Percentiles rank a stretch among this genome's conserved stretches.
phyloP scores from a whole-genome alignment of 2,888 invertebrate species.

The Aphodius granarius region DNA sequence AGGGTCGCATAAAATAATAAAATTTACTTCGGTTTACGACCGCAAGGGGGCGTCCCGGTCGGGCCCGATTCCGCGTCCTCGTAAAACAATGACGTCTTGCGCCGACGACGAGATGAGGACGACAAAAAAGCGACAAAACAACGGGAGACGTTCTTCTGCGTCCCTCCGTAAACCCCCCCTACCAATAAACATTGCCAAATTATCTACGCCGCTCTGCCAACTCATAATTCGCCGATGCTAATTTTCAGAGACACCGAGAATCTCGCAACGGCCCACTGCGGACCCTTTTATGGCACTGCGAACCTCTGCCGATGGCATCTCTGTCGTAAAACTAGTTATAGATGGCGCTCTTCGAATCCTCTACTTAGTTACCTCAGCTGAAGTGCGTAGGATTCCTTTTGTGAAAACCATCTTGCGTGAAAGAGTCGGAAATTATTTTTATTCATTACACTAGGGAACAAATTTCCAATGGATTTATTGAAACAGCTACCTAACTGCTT shows the following conservation, averaged over 20 bases:
- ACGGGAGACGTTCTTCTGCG: neutral
- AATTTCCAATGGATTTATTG: too few species aligned
- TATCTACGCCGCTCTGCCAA: neutral
- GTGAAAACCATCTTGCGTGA: too few species aligned
- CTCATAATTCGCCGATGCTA: slow-evolving; percentile 6
- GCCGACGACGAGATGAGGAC: neutral
- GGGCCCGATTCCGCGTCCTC: neutral
- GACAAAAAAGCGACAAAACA: neutral
- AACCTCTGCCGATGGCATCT: neutral
- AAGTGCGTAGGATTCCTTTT: neutral
- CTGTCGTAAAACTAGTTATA: neutral
- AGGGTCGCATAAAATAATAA: slow-evolving; percentile 14
- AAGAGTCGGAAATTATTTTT: too few species aligned
- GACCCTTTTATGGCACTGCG: neutral
- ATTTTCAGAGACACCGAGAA: neutral
- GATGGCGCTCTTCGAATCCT: neutral
- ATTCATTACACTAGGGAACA: too few species aligned
- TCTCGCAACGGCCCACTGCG: neutral
- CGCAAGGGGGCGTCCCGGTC: slow-evolving; percentile 5
- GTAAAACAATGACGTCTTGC: slow-evolving; percentile 3
- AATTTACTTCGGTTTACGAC: slow-evolving; percentile 12
- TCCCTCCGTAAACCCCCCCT: neutral
- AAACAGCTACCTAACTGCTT: too few species aligned
- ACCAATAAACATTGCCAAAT: slow-evolving; percentile 8
- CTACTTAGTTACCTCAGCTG: neutral